A percentile compares a stretch with the other conserved stretches of the same genome.
These are phyloP conservation scores for Catamblyrhynchus diadema DNA, from an alignment of 2,797 vertebrate species.

Conservation along the genomic window DNA sequence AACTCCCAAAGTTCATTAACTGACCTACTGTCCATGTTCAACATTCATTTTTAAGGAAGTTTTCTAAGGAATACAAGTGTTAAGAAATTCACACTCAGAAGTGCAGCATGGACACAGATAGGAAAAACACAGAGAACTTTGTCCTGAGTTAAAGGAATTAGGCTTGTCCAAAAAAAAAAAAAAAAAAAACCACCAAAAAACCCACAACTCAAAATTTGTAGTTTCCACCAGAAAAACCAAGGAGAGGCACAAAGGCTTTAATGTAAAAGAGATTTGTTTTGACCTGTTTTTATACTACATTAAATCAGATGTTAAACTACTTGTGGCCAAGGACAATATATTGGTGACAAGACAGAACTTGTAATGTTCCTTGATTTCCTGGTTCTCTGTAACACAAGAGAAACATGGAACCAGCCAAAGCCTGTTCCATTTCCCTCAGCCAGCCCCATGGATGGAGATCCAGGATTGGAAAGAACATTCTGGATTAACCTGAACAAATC, in stretches of 20 bases:
- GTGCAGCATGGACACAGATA: neutral
- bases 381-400: neutral
- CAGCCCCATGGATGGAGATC: neutral
- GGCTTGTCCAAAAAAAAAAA: neutral
- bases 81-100: neutral
- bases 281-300: neutral
- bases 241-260: neutral
- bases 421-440: neutral
- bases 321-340: neutral
- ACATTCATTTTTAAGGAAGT: neutral
- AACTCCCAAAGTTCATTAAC: neutral
- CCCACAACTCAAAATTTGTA: neutral
- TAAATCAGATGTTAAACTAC: neutral
- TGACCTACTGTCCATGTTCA: neutral
- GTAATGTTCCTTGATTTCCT: neutral
- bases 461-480: neutral
- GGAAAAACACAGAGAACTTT: neutral
- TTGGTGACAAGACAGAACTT: neutral
- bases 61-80: rapidly evolving
- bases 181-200: neutral
- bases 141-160: neutral
- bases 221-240: neutral
- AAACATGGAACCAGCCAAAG: neutral
- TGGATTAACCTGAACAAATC: neutral
- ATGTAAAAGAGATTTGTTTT: neutral